These are phyloP conservation scores for Chaetops frenatus DNA, from an alignment of 2,113 vertebrate species.

Conservation along the genomic window DNA sequence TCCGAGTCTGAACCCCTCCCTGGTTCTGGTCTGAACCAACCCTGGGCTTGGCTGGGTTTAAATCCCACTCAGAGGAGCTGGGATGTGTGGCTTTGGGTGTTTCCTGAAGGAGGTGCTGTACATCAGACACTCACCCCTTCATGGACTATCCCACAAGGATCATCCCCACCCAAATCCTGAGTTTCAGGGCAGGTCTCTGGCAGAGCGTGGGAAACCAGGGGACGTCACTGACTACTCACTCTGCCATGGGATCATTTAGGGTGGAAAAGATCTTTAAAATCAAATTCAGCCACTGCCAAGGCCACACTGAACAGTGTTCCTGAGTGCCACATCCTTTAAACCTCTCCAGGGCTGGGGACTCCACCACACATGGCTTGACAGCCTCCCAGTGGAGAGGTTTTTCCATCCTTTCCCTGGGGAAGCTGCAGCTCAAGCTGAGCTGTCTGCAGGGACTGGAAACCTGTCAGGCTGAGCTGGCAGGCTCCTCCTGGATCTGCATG, in stretches of 20 bases:
- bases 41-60: neutral
- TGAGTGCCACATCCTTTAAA: neutral
- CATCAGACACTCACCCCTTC: rapidly evolving
- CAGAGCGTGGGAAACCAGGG: rapidly evolving
- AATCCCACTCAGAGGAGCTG: neutral
- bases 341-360: neutral
- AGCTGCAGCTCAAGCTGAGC: neutral
- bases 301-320: rapidly evolving
- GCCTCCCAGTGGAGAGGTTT: rapidly evolving
- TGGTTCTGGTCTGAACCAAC: no score
- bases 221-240: rapidly evolving
- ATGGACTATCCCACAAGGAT: rapidly evolving
- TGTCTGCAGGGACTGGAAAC: rapidly evolving
- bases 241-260: rapidly evolving
- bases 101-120: neutral
- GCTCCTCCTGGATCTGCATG: rapidly evolving
- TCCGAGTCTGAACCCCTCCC: neutral
- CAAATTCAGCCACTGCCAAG: neutral
- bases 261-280: neutral
- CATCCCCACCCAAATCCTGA: rapidly evolving
- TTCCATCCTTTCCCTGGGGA: neutral
- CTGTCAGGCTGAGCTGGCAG: rapidly evolving
- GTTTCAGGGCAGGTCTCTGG: neutral
- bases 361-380: neutral
- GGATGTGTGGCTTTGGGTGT: no score